Evolutionary conservation across 2,797 vertebrate species (phyloP), one percentile per base, ranked within the genome.

Genomic region (Pygocentrus nattereri): DNA sequence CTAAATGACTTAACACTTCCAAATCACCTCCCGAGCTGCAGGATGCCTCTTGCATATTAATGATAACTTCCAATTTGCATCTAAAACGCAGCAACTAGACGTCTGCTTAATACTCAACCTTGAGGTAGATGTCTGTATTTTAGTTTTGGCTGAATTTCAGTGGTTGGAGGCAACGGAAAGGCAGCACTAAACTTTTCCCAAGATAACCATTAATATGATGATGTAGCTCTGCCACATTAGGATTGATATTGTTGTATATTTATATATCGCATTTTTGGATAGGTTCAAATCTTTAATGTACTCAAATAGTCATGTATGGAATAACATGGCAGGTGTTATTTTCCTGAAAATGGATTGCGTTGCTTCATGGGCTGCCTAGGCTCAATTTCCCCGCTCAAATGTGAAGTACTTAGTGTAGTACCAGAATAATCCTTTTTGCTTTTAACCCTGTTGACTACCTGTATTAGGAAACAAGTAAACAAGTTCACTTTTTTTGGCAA

Each of bases 1-100:
- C 92, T 30, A 93, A 93, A 92, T 87, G 85, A 89, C 91, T 94
- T 93, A 92, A 93, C 91, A 92, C 90, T 90, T 91, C 91, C 87
- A 91, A 92, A 93, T 91, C 89, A 90, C 84, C 85, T 79, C 74
- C 82, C 82, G 84, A 85, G 86, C 92, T 88, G 89, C 90, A 87
- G 87, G 83, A 87, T 89, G 64, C 21, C 25, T 69, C 62, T n/a
- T 25, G 64, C 91, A 91, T 92, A 87, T 92, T 88, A 90, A 92
- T 90, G 87, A 87, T 81, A 88, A 85, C 85, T 86, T 90, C 89
- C 85, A 86, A 89, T 89, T 82, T 80, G 84, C 83, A 89, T 81
- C 65, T 90, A 88, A 92, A 91, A 91, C 84, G 86, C 81, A 61
- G 87, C 88, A 92, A 11, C 52, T 86, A 79, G 83, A 89, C 81